Evolutionary conservation across 2,113 vertebrate genomes (phyloP).

Genomic region (Dicentrarchus labrax): DNA sequence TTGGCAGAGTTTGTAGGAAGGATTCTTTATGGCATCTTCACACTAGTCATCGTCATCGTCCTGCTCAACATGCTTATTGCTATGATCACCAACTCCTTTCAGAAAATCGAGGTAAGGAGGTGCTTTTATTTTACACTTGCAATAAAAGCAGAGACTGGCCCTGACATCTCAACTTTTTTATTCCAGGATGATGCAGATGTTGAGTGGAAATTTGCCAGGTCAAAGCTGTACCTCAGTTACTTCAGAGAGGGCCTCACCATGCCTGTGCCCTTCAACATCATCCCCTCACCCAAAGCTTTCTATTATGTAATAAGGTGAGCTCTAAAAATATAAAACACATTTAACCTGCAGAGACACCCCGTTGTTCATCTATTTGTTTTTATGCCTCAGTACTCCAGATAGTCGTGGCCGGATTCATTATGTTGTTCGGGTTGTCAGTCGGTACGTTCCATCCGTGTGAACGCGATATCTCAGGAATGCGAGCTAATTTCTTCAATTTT

Average conservation of each 20-base stretch:
- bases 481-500: no score
- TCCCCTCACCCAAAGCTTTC: constrained; percentile 89
- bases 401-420: no score
- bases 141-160: background rate
- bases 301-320: constrained; percentile 88
- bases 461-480: no score
- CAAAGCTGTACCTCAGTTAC: constrained; percentile 92
- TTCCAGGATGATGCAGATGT: constrained; percentile 91
- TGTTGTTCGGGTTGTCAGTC: no score
- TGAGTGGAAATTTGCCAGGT: constrained; percentile 94
- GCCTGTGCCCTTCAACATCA: constrained; percentile 92
- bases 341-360: background rate
- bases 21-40: constrained; percentile 90
- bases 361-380: background rate
- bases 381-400: background rate
- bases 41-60: constrained; percentile 91
- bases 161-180: background rate
- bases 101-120: constrained; percentile 90
- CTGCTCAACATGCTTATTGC: constrained; percentile 94
- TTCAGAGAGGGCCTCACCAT: constrained; percentile 92
- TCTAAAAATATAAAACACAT: background rate
- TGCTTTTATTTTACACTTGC: background rate
- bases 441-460: no score
- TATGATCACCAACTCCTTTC: constrained; percentile 96
- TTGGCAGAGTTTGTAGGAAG: constrained; percentile 89